Percentiles rank a stretch among this genome's conserved stretches.
phyloP scores from a whole-genome alignment of 2,888 invertebrate species.

The Melangyna quadrimaculata region DNA sequence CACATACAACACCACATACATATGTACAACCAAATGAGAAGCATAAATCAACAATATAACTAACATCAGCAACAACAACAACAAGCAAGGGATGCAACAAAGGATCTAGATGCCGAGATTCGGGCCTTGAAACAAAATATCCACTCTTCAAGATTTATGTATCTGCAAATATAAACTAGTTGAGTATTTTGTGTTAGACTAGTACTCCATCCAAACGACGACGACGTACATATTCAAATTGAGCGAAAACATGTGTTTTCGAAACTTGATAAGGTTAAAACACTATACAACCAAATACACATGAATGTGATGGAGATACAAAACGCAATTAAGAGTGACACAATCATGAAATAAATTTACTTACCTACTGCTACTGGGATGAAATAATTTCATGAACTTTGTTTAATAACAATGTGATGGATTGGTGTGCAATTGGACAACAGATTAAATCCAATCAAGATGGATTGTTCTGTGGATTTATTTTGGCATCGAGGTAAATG shows the following conservation, averaged over 20 bases:
- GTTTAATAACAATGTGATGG: slow-evolving; percentile 29
- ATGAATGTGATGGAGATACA: background rate
- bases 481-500: background rate
- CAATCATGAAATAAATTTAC: slow-evolving; percentile 26
- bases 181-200: slow-evolving; percentile 57
- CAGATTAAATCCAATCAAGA: slow-evolving; percentile 25
- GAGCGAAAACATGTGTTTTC: slow-evolving; percentile 66
- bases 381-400: slow-evolving; percentile 47
- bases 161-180: slow-evolving; percentile 48
- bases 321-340: slow-evolving; percentile 8
- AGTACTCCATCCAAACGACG: slow-evolving; percentile 16
- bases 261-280: slow-evolving; percentile 46
- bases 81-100: slow-evolving; percentile 6
- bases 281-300: background rate
- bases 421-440: slow-evolving; percentile 33
- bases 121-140: slow-evolving; percentile 49
- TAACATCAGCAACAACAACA: background rate
- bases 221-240: slow-evolving; percentile 34
- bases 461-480: background rate
- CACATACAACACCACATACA: background rate
- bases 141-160: slow-evolving; percentile 60
- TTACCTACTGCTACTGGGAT: background rate
- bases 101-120: background rate
- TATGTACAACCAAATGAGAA: background rate
- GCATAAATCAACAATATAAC: slow-evolving; percentile 21